Percentiles rank a stretch among this genome's conserved stretches.
Evolutionary conservation across 1,140 invertebrate species (phyloP).

Genomic region (Elysia chlorotica): DNA sequence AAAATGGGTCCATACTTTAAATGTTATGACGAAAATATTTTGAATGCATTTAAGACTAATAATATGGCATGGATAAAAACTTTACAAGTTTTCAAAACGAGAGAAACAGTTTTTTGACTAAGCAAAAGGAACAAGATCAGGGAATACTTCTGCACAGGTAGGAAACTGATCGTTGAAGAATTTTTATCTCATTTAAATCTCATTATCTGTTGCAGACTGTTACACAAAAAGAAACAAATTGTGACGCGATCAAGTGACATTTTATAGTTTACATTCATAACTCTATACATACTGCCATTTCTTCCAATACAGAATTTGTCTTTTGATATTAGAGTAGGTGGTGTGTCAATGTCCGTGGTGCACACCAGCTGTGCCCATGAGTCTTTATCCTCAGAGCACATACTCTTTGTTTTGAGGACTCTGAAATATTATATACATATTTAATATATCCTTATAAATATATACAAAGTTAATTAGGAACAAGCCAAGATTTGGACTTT

Average conservation of each 20-base stretch:
- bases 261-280: background rate
- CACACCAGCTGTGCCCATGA: conserved; percentile 51
- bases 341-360: conserved; percentile 41
- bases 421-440: too few relatives aligned
- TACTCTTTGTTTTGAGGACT: background rate
- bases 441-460: too few relatives aligned
- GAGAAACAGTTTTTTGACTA: too few relatives aligned
- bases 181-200: background rate
- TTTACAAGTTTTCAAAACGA: too few relatives aligned
- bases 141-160: background rate
- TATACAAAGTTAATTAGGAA: too few relatives aligned
- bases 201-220: background rate
- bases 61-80: too few relatives aligned
- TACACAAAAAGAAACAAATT: background rate
- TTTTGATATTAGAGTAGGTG: conserved; percentile 33
- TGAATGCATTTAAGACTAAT: too few relatives aligned
- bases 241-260: background rate
- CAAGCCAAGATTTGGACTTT: too few relatives aligned
- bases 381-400: conserved; percentile 11
- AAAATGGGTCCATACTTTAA: too few relatives aligned
- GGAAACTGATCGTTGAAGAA: background rate
- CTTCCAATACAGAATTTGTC: conserved; percentile 46
- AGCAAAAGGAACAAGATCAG: too few relatives aligned
- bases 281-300: conserved; percentile 37
- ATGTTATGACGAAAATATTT: too few relatives aligned